Evolutionary conservation across 2,797 vertebrate species (phyloP).

Genomic region (Sarcophilus harrisii): DNA sequence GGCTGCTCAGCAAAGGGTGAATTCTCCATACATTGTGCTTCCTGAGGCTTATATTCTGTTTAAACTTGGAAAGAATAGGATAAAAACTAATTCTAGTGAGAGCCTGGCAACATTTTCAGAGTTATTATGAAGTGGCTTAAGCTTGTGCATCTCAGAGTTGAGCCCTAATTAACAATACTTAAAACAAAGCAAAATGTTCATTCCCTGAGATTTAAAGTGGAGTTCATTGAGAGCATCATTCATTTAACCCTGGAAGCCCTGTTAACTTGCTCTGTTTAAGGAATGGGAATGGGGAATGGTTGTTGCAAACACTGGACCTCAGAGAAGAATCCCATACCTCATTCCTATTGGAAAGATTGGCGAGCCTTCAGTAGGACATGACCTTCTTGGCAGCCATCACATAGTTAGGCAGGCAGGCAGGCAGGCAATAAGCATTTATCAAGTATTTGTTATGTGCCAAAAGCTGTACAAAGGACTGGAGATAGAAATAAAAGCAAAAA

Average conservation of each 20-base stretch:
- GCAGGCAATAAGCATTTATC: neutral
- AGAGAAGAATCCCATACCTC: conserved; percentile 46
- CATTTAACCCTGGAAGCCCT: neutral
- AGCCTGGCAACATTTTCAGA: conserved; percentile 62
- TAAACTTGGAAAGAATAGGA: conserved; percentile 72
- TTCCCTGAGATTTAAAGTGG: neutral
- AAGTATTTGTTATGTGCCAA: neutral
- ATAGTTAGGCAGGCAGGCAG: neutral
- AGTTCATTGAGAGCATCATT: neutral
- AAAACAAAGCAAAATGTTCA: neutral
- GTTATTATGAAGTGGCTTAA: conserved; percentile 72
- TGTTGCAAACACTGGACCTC: neutral
- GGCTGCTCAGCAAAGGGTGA: neutral
- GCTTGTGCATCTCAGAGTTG: conserved; percentile 48
- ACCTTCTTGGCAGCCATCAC: conserved; percentile 42
- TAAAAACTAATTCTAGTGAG: conserved; percentile 73
- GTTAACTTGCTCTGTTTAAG: neutral
- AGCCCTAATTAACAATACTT: conserved; percentile 54
- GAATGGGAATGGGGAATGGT: neutral
- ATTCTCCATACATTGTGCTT: conserved; percentile 14
- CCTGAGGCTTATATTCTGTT: conserved; percentile 70
- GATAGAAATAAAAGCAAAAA: neutral
- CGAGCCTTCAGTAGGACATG: conserved; percentile 52
- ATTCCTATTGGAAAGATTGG: conserved; percentile 54
- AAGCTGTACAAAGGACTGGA: neutral